Conservation (phyloP, 53 echinoderm and acorn worm species). For the Glandiceps talaboti region DNA sequence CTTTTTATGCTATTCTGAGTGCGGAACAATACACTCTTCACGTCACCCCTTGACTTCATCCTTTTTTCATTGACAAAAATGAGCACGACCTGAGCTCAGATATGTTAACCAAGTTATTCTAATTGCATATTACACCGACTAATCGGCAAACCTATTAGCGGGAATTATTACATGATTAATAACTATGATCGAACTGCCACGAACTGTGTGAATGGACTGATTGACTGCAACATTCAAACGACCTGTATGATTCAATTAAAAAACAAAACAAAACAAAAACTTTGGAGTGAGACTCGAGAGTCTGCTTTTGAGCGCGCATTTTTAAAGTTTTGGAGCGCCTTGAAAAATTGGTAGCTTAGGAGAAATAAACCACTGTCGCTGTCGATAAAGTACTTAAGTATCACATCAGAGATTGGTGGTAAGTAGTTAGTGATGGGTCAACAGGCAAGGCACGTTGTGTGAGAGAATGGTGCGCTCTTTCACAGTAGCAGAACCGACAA, state of each 20-base stretch:
- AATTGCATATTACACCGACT: neutral
- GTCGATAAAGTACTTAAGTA: neutral
- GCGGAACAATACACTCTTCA: neutral
- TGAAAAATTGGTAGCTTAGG: too few species aligned
- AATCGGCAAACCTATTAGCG: neutral
- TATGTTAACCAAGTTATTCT: neutral
- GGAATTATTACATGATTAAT: neutral
- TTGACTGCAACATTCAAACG: too few species aligned
- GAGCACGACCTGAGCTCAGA: neutral
- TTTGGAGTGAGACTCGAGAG: too few species aligned
- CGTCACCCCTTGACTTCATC: neutral
- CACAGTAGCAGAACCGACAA: neutral
- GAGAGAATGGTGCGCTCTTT: neutral
- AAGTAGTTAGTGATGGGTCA: neutral
- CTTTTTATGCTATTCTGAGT: neutral
- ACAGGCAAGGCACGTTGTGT: neutral
- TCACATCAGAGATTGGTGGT: neutral
- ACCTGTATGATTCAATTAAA: too few species aligned
- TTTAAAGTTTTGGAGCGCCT: too few species aligned
- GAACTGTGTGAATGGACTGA: too few species aligned
- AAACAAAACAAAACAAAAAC: too few species aligned
- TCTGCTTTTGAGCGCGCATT: too few species aligned
- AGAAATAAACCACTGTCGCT: neutral
- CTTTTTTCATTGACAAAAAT: neutral
- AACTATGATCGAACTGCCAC: too few species aligned